Conservation (phyloP, 2,113 vertebrate species). For the Peromyscus polionotus region DNA sequence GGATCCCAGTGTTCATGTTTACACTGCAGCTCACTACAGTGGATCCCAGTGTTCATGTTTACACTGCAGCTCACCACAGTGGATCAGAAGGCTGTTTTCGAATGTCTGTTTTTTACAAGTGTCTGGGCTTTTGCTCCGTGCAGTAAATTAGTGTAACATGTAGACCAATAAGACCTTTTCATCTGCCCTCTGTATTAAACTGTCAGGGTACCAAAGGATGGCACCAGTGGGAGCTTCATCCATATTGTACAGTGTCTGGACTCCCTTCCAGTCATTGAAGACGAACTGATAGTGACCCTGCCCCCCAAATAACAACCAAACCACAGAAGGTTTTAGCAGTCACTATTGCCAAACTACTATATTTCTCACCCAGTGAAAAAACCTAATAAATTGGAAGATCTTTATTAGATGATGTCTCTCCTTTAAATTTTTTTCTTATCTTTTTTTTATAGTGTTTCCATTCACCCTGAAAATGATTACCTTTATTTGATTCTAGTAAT, state of each 20-base stretch:
- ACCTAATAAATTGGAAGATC: neutral
- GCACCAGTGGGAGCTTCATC: neutral
- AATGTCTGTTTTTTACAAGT: constrained; percentile 18
- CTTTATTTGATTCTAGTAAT: neutral
- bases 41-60: too few species aligned
- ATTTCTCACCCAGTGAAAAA: neutral
- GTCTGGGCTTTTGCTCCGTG: constrained; percentile 22
- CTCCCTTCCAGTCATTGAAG: neutral
- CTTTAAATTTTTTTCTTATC: neutral
- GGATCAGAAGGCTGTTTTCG: neutral
- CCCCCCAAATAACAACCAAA: too few species aligned
- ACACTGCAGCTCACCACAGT: too few species aligned
- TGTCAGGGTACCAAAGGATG: neutral
- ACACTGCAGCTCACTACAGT: too few species aligned
- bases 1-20: too few species aligned
- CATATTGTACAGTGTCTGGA: neutral
- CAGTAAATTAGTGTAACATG: constrained; percentile 28
- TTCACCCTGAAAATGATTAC: neutral
- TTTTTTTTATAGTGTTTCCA: constrained; percentile 44
- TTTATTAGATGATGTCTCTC: neutral
- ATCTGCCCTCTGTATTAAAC: constrained; percentile 44
- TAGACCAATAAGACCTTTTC: constrained; percentile 25
- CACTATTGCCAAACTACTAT: neutral
- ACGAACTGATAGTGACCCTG: neutral
- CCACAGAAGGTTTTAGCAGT: neutral